Conservation (phyloP, 2,797 vertebrate species). For the Otus scops region DNA sequence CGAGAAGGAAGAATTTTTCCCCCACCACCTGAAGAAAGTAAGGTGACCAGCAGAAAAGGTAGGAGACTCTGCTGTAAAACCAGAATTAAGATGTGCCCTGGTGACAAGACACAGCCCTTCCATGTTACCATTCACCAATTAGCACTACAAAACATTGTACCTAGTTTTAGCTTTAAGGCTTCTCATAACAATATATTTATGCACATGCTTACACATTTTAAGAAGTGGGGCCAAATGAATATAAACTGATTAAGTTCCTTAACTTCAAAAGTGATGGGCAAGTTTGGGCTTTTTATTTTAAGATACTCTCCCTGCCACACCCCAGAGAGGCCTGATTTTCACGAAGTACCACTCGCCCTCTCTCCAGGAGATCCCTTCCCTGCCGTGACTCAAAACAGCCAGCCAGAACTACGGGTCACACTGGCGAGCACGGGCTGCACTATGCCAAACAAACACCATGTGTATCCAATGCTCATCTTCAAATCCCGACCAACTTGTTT, state of each 20-base stretch:
- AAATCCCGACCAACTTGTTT: fast-evolving
- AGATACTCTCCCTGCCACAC: neutral
- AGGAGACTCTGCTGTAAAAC: neutral
- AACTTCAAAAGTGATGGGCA: slow-evolving; percentile 7
- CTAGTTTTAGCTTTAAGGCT: neutral
- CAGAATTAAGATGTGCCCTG: neutral
- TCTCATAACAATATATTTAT: neutral
- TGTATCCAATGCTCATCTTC: neutral
- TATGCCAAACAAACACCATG: neutral
- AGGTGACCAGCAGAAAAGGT: neutral
- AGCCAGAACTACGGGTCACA: neutral
- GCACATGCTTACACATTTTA: neutral
- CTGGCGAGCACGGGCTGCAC: neutral
- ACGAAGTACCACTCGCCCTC: neutral
- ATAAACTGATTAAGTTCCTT: neutral
- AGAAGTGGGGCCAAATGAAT: neutral
- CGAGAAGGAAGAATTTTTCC: neutral
- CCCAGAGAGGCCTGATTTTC: neutral
- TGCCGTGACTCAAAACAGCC: neutral
- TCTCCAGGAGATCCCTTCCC: neutral
- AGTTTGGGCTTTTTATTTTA: neutral
- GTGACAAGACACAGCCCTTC: neutral
- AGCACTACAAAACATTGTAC: neutral
- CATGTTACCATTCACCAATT: neutral
- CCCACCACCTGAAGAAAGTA: neutral